Evolutionary conservation across 2,888 invertebrate species (phyloP).

Genomic region (Ceratothoa steindachneri): DNA sequence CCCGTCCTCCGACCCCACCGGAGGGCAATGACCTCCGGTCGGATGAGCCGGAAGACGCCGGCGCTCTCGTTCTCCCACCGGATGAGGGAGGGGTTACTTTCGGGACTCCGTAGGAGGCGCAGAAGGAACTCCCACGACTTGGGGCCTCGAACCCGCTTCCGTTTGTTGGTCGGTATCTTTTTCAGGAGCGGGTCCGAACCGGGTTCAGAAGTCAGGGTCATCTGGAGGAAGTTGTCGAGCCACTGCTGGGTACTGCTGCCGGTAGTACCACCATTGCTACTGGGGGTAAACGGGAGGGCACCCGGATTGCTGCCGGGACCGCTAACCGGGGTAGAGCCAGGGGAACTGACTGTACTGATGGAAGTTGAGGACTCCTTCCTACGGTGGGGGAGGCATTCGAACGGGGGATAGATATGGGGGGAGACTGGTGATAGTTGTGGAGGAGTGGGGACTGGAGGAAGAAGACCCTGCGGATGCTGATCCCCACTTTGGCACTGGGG

Average conservation of each 20-base stretch:
- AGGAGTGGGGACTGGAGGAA: too few relatives aligned
- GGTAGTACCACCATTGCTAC: too few relatives aligned
- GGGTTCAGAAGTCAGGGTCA: not conserved
- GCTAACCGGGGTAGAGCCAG: too few relatives aligned
- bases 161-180: slow-evolving; percentile 35
- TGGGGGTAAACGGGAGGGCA: too few relatives aligned
- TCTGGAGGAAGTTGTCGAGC: not conserved
- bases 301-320: too few relatives aligned
- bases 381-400: too few relatives aligned
- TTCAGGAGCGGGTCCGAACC: slow-evolving; percentile 30
- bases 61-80: slow-evolving; percentile 81
- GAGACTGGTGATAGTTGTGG: too few relatives aligned
- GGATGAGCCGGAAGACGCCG: slow-evolving; percentile 79
- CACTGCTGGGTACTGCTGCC: not conserved
- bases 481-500: too few relatives aligned
- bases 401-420: too few relatives aligned
- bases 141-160: slow-evolving; percentile 35
- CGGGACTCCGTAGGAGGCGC: slow-evolving; percentile 69
- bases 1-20: slow-evolving; percentile 43
- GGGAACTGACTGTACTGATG: too few relatives aligned
- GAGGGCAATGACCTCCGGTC: slow-evolving; percentile 33
- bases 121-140: slow-evolving; percentile 73
- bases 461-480: too few relatives aligned
- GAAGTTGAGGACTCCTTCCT: too few relatives aligned
- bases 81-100: slow-evolving; percentile 74